Evolutionary conservation across 2,113 vertebrate species (phyloP), one percentile per base, ranked within the genome.

Genomic region (Nansenia antarctica): DNA sequence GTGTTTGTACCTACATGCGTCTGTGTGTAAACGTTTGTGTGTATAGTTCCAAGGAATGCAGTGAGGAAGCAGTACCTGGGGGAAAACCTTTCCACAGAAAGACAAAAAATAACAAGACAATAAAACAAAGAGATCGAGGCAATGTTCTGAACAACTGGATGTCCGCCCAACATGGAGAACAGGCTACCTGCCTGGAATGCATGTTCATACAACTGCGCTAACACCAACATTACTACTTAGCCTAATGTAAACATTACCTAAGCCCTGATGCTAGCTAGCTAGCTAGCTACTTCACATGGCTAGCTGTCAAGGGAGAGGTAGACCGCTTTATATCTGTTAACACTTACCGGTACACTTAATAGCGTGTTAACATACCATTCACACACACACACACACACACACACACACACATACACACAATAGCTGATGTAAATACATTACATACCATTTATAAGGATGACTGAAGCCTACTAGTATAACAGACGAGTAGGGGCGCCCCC

Each of bases 41-140:
- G 7, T 20, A 49, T n/a, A 14, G n/a, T 7, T 67, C 53, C 69
- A 69, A 61, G 64, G 72, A 76, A 84, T 81, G 67, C 26, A 5
- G 74, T 22, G 0, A 73, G 27, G 74, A 83, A 77, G 64, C 65
- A 47, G n/a, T 20, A 72, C 85, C 79, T 66, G 67, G 37, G 57
- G 85, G 73, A 26, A 74, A 27, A 24, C 57, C 39, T 79, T 45
- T 58, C 29, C 42, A 59, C 35, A 72, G 18, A 5, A 47, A 81
- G 53, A 65, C 52, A 42, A 47, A 74, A 20, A 68, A 78, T 69
- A 57, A 75, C 27, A 73, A 34, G 8, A 32, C 12, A 59, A 6
- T 18, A 18, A 18, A 18, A 59, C 57, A 59, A 18, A n/a, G 14
- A 57, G 29, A 59, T 15, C 76, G 31, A 70, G 2, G 11, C 54